Conservation (phyloP, 2,113 vertebrate genomes). For the Pavo muticus region DNA sequence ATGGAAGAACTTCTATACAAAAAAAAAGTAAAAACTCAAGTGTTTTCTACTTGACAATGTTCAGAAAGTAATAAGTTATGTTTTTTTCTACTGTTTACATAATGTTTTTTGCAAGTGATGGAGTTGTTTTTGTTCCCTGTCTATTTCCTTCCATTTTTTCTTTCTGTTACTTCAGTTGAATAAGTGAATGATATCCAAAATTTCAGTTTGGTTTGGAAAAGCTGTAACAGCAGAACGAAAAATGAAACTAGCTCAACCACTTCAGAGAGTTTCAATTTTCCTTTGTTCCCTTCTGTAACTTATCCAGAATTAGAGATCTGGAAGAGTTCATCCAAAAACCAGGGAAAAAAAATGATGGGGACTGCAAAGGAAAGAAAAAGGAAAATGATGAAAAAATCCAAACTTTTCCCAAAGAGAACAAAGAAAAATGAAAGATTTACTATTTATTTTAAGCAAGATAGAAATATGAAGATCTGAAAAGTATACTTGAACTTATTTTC, state of each 20-base stretch:
- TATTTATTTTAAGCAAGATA: background rate
- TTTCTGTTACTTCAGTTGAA: conserved; percentile 18
- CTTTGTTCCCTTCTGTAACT: conserved; percentile 35
- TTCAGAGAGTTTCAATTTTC: conserved; percentile 51
- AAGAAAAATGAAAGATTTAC: background rate
- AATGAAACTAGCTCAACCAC: conserved; percentile 42
- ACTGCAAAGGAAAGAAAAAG: background rate
- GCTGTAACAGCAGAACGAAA: conserved; percentile 27
- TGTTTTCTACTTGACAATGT: background rate
- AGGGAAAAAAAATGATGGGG: background rate
- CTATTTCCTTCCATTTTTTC: conserved; percentile 20
- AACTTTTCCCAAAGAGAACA: background rate
- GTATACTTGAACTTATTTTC: background rate
- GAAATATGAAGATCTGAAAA: background rate
- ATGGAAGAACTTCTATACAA: conserved; percentile 3
- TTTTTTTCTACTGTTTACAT: background rate
- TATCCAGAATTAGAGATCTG: conserved; percentile 32
- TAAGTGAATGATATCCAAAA: conserved; percentile 39
- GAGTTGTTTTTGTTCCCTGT: background rate
- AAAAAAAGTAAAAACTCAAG: background rate
- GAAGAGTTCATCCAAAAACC: background rate
- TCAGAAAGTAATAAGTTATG: background rate
- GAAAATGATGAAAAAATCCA: background rate
- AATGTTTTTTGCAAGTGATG: background rate
- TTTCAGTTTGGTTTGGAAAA: conserved; percentile 60